Conservation (phyloP, 2,797 vertebrate genomes). For the Allobates femoralis region DNA sequence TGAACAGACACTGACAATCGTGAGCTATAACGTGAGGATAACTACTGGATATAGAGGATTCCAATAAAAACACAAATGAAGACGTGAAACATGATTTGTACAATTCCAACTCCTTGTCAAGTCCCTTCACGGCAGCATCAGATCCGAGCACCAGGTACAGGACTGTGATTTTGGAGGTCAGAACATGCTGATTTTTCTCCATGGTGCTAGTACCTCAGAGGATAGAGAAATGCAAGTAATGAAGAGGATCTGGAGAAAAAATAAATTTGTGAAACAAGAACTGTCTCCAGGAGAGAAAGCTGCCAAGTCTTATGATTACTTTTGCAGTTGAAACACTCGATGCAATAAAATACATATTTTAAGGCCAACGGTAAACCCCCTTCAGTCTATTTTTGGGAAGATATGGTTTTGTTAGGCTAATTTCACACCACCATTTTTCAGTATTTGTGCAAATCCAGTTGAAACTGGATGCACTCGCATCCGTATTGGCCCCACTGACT, state of each 20-base stretch:
- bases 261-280: conserved; percentile 41
- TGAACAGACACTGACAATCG: conserved; percentile 17
- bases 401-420: neutral
- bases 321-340: conserved; percentile 25
- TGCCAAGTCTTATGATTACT: conserved; percentile 41
- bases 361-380: neutral
- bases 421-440: too few relatives aligned
- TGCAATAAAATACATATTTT: conserved; percentile 9
- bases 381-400: neutral
- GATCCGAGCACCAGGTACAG: conserved; percentile 1
- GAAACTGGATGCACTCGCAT: too few relatives aligned
- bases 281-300: conserved; percentile 28
- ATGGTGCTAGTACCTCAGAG: conserved; percentile 34
- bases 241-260: conserved; percentile 32
- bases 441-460: too few relatives aligned
- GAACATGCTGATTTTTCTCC: conserved; percentile 27
- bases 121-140: conserved; percentile 9
- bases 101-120: conserved; percentile 33
- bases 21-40: conserved; percentile 13
- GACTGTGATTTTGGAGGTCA: conserved; percentile 38
- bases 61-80: conserved; percentile 41
- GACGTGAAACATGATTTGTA: neutral
- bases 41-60: conserved; percentile 24
- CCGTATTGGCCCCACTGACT: too few relatives aligned
- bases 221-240: conserved; percentile 53